Base-by-base conservation (phyloP, 2,113 vertebrate species). In the Phaethornis superciliosus region DNA sequence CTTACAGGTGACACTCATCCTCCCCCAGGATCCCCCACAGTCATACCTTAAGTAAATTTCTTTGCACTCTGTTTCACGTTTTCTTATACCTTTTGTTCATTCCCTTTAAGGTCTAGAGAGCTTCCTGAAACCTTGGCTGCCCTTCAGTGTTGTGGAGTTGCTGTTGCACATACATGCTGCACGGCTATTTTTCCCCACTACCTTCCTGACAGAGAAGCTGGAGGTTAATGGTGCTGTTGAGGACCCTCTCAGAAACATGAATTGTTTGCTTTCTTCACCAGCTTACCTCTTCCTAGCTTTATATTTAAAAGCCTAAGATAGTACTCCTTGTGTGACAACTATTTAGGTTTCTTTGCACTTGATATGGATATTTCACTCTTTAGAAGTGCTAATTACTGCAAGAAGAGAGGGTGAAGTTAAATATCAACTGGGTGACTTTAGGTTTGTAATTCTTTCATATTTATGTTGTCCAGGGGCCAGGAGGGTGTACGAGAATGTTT, bases 291-390 rank as follows among this genome's bases (percentile, higher is more conserved):
- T 92, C 23, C 2, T 1, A 10, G 55, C 47, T 62, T 82, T 4
- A 13, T 7, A 7, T 37, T 80, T 32, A n/a, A 35, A 74, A 51
- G 37, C 0, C 0, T 67, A 44, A 79, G 69, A 35, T n/a, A 2
- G 5, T 58, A 23, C 12, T 82, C 21, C 23, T 58, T 55, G 18
- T 68, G 13, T 33, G 14, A 37, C 85, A 26, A 10, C 54, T 54
- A 2, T 33, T 63, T 37, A 63, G 46, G n/a, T 62, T 78, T 81
- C 56, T 58, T 79, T 63, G 46, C 18, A 5, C 23, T 85, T 56
- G 7, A 68, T 85, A 21, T 0, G 17, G 35, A n/a, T 82, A 20
- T 14, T 60, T 89, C 14, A 12, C 21, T 35, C 85, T 44, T 23
- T 69, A 37, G 27, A 69, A 78, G 30, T 32, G 17, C 18, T 51